phyloP scores from a whole-genome alignment of 2,888 invertebrate species.

The Cephus spinipes region DNA sequence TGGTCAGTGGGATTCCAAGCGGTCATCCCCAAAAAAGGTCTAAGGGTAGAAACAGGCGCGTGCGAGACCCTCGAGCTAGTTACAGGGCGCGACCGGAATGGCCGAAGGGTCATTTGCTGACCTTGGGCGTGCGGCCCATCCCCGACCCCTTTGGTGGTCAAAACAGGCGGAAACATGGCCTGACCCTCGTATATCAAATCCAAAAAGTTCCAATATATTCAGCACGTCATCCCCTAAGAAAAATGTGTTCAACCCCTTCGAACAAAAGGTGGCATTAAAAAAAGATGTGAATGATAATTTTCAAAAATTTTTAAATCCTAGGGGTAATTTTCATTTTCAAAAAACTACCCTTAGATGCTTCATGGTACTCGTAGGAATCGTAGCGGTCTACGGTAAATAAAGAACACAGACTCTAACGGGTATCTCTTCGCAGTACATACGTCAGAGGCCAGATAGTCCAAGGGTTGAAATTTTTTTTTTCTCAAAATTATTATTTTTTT shows the following conservation, averaged over 20 bases:
- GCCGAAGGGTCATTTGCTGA: conserved; percentile 55
- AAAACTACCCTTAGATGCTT: neutral
- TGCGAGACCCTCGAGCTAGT: conserved; percentile 39
- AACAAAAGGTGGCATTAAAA: neutral
- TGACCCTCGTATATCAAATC: conserved; percentile 63
- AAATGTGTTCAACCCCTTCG: conserved; percentile 13
- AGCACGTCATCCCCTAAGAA: neutral
- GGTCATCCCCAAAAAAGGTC: conserved; percentile 23
- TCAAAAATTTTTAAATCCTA: neutral
- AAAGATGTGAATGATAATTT: neutral
- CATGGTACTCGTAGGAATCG: neutral
- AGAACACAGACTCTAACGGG: neutral
- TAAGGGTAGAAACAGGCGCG: conserved; percentile 37
- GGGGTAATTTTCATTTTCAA: neutral
- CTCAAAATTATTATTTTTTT: neutral
- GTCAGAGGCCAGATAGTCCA: neutral
- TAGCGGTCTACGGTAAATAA: neutral
- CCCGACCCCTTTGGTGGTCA: conserved; percentile 65
- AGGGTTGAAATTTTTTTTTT: neutral
- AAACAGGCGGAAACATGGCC: conserved; percentile 67
- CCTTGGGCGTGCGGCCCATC: conserved; percentile 63
- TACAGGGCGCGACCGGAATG: conserved; percentile 54
- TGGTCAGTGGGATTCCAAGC: conserved; percentile 39
- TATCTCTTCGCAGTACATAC: neutral
- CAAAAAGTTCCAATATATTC: conserved; percentile 2